phyloP scores from a whole-genome alignment of 2,888 invertebrate genomes.

The Entomobrya multifasciata region DNA sequence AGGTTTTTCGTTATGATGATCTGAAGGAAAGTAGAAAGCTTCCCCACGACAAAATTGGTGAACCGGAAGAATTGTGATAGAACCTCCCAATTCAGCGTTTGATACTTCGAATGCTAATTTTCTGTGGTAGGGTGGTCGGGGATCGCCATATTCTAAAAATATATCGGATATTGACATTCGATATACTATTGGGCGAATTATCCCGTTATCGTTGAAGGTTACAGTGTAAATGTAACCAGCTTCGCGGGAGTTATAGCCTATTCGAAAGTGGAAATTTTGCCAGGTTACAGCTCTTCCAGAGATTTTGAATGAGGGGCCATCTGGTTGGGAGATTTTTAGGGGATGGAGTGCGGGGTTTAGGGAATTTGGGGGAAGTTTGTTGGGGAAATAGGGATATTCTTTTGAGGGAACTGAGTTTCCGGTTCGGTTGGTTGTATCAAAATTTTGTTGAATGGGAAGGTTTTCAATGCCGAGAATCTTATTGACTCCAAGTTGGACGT shows the following conservation, averaged over 20 bases:
- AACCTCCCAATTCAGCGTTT: constrained; percentile 21
- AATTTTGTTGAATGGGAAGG: constrained; percentile 7
- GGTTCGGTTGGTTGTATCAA: background rate
- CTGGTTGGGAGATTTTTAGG: background rate
- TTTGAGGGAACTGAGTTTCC: background rate
- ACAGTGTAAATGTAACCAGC: constrained; percentile 68
- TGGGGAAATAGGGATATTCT: background rate
- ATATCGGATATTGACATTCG: constrained; percentile 67
- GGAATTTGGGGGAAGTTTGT: background rate
- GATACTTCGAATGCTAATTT: too few species aligned
- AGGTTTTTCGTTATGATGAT: constrained; percentile 24
- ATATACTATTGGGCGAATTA: constrained; percentile 57
- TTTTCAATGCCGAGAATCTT: constrained; percentile 9
- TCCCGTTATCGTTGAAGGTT: constrained; percentile 42
- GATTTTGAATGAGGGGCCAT: constrained; percentile 57
- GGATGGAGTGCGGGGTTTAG: background rate
- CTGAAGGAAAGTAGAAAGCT: constrained; percentile 28
- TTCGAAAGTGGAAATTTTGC: constrained; percentile 67
- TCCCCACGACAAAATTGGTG: constrained; percentile 29
- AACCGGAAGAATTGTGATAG: background rate
- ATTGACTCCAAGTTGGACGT: constrained; percentile 19
- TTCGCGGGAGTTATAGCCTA: constrained; percentile 67
- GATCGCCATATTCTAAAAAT: constrained; percentile 62
- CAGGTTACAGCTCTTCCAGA: constrained; percentile 64
- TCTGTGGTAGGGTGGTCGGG: constrained; percentile 36